Percentiles rank a stretch among this genome's conserved stretches.
Conservation (phyloP, 64 coral and sea anemone species). For the Pocillopora verrucosa region DNA sequence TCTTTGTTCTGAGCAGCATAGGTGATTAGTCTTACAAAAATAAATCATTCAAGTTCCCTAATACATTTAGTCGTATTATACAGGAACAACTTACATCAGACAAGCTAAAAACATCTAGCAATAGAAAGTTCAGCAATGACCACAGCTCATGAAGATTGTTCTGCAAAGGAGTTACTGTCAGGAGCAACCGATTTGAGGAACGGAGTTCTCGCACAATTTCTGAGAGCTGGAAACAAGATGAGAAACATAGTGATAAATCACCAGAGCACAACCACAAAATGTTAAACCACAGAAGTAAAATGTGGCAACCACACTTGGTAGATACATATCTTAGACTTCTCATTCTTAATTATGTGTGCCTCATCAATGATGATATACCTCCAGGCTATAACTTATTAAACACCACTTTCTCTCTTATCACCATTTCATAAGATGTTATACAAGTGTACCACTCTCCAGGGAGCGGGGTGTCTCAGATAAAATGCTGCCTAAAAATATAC, state of each 20-base stretch:
- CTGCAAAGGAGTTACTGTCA: constrained; percentile 97
- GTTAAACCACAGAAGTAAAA: neutral
- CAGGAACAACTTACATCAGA: constrained; percentile 62
- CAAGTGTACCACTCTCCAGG: constrained; percentile 98
- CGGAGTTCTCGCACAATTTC: constrained; percentile 96
- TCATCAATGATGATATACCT: constrained; percentile 98
- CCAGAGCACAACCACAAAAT: neutral
- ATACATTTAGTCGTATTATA: neutral
- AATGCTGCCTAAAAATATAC: constrained; percentile 75
- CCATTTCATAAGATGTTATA: constrained; percentile 99
- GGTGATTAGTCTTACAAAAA: no score
- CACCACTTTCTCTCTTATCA: constrained; percentile 96
- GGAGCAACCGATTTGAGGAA: constrained; percentile 84
- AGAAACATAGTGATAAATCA: neutral
- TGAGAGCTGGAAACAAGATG: constrained; percentile 66
- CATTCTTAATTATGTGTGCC: constrained; percentile 99
- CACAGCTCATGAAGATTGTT: constrained; percentile 99
- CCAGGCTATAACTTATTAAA: constrained; percentile 99
- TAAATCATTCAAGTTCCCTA: neutral
- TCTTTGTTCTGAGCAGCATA: no score
- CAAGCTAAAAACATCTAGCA: constrained; percentile 94
- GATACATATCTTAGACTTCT: constrained; percentile 86
- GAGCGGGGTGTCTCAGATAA: constrained; percentile 86
- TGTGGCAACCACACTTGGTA: neutral
- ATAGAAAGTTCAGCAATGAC: constrained; percentile 90